These are phyloP conservation scores for Eupleurogrammus muticus DNA, from an alignment of 2,797 vertebrate species.

Conservation along the genomic window DNA sequence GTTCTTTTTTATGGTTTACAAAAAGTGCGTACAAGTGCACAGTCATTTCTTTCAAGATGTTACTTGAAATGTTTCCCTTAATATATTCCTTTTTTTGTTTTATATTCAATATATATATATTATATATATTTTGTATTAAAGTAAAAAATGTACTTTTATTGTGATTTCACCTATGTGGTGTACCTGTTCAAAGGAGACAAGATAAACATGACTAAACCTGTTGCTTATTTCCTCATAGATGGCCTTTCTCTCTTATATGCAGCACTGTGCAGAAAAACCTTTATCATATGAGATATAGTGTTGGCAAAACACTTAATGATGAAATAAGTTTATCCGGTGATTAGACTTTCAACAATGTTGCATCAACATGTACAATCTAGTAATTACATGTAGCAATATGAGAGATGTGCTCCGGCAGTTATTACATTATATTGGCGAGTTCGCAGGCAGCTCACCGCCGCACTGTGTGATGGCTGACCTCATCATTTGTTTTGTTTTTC, in stretches of 20 bases:
- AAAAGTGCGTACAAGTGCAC: conserved; percentile 80
- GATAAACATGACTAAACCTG: conserved; percentile 64
- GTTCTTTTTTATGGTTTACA: conserved; percentile 87
- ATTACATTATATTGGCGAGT: conserved; percentile 20
- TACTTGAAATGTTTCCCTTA: conserved; percentile 88
- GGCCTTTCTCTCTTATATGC: conserved; percentile 80
- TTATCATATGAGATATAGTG: conserved; percentile 50
- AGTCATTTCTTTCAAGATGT: conserved; percentile 83
- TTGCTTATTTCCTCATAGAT: conserved; percentile 73
- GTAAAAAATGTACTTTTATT: conserved; percentile 80
- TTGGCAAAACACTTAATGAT: background rate
- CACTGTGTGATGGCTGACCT: conserved; percentile 33
- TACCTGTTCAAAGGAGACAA: conserved; percentile 75
- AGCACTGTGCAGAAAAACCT: conserved; percentile 80
- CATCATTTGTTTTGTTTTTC: conserved; percentile 40
- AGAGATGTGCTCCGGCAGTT: conserved; percentile 25
- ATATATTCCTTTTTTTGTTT: conserved; percentile 80
- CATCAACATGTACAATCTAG: conserved; percentile 29
- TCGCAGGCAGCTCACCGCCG: conserved; percentile 45
- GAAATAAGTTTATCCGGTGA: conserved; percentile 22
- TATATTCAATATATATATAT: conserved; percentile 83
- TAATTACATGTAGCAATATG: conserved; percentile 47
- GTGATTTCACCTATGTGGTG: conserved; percentile 78
- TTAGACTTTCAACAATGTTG: conserved; percentile 27
- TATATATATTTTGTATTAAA: conserved; percentile 85